A percentile compares a stretch with the other conserved stretches of the same genome.
Evolutionary conservation across 2,113 vertebrate genomes (phyloP).

Genomic region (Ictalurus furcatus): DNA sequence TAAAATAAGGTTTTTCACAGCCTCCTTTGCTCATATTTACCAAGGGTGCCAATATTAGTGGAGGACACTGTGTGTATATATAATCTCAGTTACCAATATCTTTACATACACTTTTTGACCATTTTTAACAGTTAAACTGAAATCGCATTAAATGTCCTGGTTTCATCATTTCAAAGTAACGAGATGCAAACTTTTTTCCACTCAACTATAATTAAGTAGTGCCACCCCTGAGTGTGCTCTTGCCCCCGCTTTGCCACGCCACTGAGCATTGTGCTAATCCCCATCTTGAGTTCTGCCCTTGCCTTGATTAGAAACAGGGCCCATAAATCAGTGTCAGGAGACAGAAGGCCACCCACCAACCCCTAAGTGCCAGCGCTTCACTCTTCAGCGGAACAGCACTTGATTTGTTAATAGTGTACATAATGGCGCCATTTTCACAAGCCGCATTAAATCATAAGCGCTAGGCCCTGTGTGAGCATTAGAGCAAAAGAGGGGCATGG

Average conservation of each 20-base stretch:
- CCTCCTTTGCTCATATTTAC: no score
- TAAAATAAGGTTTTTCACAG: no score
- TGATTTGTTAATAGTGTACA: conserved; percentile 89
- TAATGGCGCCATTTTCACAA: conserved; percentile 86
- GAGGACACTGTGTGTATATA: no score
- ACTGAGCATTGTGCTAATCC: conserved; percentile 28
- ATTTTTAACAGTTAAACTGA: not conserved
- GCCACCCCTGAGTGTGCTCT: no score
- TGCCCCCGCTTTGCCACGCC: not conserved
- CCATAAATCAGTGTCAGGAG: conserved; percentile 82
- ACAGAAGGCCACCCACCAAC: conserved; percentile 65
- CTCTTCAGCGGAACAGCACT: conserved; percentile 69
- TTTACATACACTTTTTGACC: not conserved
- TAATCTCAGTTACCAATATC: not conserved
- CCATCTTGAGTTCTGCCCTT: conserved; percentile 81
- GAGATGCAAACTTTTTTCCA: not conserved
- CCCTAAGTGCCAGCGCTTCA: conserved; percentile 78
- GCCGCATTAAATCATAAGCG: conserved; percentile 89
- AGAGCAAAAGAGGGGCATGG: conserved; percentile 67
- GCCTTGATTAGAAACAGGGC: conserved; percentile 83
- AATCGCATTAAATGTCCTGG: not conserved
- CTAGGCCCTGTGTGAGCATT: conserved; percentile 80
- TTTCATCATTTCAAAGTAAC: not conserved
- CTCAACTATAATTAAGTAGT: not conserved
- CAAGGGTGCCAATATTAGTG: no score